Percentiles rank a stretch among this genome's conserved stretches.
phyloP scores from a whole-genome alignment of 2,797 vertebrate species.

The Macropus fuliginosus region DNA sequence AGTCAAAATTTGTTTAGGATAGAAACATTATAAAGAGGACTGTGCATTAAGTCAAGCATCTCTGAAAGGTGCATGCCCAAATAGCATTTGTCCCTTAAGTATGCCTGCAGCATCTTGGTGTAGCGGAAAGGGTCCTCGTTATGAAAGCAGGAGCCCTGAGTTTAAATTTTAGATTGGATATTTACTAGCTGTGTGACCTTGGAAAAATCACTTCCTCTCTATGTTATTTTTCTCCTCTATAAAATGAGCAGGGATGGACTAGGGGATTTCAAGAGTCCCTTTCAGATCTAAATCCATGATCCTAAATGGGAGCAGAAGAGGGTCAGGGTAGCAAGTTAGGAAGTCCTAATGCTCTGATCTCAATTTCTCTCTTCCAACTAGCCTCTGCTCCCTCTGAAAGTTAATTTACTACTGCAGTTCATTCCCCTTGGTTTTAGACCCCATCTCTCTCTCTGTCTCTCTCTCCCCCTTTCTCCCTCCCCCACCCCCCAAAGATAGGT shows the following conservation, averaged over 20 bases:
- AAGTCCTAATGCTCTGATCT: not conserved
- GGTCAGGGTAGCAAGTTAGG: not conserved
- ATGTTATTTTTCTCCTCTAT: not conserved
- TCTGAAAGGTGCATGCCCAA: not conserved
- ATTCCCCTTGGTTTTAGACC: not conserved
- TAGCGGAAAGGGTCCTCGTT: not conserved
- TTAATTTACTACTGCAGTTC: not conserved
- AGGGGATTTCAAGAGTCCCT: not conserved
- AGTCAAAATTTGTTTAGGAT: not conserved
- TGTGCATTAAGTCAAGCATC: not conserved
- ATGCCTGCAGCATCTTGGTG: not conserved
- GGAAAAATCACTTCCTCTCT: not conserved
- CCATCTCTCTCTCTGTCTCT: not conserved
- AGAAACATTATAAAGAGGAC: not conserved
- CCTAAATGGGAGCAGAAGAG: not conserved
- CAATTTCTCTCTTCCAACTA: not conserved
- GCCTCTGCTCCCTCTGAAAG: not conserved
- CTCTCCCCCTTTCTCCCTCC: rapidly evolving
- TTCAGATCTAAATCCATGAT: not conserved
- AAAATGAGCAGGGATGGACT: not conserved
- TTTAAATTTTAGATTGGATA: not conserved
- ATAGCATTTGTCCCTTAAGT: not conserved
- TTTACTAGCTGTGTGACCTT: not conserved
- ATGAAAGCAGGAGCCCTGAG: not conserved
- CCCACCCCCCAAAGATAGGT: not conserved